Evolutionary conservation across 2,113 vertebrate species (phyloP).

Genomic region (Athene cunicularia): DNA sequence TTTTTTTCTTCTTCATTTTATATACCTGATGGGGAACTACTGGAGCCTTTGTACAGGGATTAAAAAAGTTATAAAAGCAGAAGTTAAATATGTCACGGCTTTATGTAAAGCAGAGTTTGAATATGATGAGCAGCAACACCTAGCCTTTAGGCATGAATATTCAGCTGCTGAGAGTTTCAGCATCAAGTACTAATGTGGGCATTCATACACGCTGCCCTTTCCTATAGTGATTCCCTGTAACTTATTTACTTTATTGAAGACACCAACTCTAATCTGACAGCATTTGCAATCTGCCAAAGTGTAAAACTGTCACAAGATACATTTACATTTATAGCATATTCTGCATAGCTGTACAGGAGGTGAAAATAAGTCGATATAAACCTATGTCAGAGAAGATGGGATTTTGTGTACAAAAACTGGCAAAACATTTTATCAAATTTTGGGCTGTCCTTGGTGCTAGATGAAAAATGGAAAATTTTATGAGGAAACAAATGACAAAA

Average conservation of each 20-base stretch:
- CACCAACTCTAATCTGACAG: conserved; percentile 17
- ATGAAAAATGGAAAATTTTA: conserved; percentile 3
- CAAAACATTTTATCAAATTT: conserved; percentile 15
- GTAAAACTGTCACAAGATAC: conserved; percentile 45
- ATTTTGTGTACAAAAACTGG: conserved; percentile 35
- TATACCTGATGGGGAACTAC: neutral
- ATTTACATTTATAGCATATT: conserved; percentile 46
- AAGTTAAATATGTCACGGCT: neutral
- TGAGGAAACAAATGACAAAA: neutral
- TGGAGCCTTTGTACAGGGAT: neutral
- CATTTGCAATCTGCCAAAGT: conserved; percentile 47
- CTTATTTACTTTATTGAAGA: conserved; percentile 33
- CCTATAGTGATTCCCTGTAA: neutral
- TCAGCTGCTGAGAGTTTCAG: conserved; percentile 6
- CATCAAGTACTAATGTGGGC: neutral
- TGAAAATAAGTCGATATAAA: conserved; percentile 36
- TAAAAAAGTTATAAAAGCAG: neutral
- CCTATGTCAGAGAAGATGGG: conserved; percentile 42
- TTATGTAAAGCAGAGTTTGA: neutral
- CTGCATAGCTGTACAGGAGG: conserved; percentile 39
- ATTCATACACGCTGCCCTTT: neutral
- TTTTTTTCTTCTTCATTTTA: neutral
- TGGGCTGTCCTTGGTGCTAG: neutral
- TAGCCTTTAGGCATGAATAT: conserved; percentile 2
- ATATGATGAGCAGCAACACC: neutral